These are phyloP conservation scores for Micropoecilia bifurca DNA, from an alignment of 2,797 vertebrate genomes.

Conservation along the genomic window DNA sequence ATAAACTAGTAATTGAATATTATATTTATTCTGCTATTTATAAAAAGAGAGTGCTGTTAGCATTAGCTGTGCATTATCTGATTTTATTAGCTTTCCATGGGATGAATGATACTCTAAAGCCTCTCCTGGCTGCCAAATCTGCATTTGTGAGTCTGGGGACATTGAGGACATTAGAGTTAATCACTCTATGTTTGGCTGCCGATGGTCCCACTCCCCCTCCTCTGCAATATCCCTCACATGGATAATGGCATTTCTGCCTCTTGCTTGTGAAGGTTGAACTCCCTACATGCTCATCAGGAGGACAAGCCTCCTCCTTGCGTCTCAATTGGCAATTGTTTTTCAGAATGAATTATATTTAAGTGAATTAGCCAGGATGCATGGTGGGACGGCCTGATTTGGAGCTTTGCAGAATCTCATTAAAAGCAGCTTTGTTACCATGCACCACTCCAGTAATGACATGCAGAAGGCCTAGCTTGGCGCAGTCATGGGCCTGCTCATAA, in stretches of 20 bases:
- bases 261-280: conserved; percentile 75
- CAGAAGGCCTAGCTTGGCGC: conserved; percentile 55
- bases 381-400: conserved; percentile 61
- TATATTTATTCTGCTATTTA: conserved; percentile 55
- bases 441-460: conserved; percentile 72
- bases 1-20: conserved; percentile 59
- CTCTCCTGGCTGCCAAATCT: conserved; percentile 62
- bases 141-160: conserved; percentile 66
- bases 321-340: conserved; percentile 67
- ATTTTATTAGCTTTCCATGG: conserved; percentile 57
- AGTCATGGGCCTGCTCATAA: conserved; percentile 66
- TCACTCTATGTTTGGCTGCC: conserved; percentile 63
- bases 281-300: conserved; percentile 58
- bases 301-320: conserved; percentile 58
- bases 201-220: conserved; percentile 21
- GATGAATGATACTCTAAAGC: conserved; percentile 50
- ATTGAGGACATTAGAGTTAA: conserved; percentile 76
- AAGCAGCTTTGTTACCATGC: conserved; percentile 73
- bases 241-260: conserved; percentile 74
- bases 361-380: conserved; percentile 73
- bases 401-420: conserved; percentile 82
- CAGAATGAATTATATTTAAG: conserved; percentile 76
- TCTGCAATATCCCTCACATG: conserved; percentile 52
- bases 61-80: conserved; percentile 57
- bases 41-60: conserved; percentile 39